A percentile compares a stretch with the other conserved stretches of the same genome.
These are phyloP conservation scores for Conus betulinus DNA, from an alignment of 1,140 invertebrate species.

Conservation along the genomic window DNA sequence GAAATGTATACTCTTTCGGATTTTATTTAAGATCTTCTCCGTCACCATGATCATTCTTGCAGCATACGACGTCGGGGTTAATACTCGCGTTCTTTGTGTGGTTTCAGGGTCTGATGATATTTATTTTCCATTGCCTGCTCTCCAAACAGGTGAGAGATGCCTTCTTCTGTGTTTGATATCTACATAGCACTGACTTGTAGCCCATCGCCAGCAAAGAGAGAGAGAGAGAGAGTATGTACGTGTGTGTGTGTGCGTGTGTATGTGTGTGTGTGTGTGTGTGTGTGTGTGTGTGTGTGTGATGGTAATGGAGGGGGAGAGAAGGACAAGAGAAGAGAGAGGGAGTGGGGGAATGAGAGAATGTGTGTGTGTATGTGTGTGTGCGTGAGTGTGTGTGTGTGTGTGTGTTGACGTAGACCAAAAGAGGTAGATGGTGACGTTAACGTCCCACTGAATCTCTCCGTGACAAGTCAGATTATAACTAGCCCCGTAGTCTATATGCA, in stretches of 20 bases:
- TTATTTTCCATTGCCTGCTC: conserved; percentile 57
- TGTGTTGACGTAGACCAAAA: background rate
- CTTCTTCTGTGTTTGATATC: background rate
- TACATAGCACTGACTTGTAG: background rate
- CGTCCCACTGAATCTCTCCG: background rate
- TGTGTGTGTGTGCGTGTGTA: conserved; percentile 11
- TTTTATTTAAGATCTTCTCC: no score
- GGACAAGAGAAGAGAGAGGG: background rate
- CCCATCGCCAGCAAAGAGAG: background rate
- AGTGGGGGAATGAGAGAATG: background rate
- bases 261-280: conserved; percentile 16
- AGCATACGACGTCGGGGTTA: no score
- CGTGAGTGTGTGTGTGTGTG: background rate
- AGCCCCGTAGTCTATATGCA: no score
- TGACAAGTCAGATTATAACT: background rate
- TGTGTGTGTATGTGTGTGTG: background rate
- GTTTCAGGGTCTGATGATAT: conserved; percentile 64
- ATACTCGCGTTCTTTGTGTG: background rate
- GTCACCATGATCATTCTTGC: no score
- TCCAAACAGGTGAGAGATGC: conserved; percentile 50
- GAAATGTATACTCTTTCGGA: no score
- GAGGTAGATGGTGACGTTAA: no score
- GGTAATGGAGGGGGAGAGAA: background rate
- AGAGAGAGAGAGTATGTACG: background rate
- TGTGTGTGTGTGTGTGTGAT: conserved; percentile 3